Conservation (phyloP, 2,888 invertebrate genomes). For the Acleris laterana region DNA sequence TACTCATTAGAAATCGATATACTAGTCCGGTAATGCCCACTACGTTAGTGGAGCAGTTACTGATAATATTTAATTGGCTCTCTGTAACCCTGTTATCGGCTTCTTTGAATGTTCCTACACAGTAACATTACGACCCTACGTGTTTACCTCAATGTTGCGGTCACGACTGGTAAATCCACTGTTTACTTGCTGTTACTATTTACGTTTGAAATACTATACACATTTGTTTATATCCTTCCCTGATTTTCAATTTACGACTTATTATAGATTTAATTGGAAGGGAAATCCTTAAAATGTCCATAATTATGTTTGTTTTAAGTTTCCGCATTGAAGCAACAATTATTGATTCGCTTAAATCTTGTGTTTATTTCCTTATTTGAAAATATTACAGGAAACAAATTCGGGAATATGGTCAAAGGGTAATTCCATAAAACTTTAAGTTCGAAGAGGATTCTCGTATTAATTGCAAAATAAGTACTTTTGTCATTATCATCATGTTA, state of each 20-base stretch:
- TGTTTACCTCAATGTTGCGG: constrained; percentile 8
- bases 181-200: not conserved
- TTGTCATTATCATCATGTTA: too few relatives aligned
- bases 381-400: too few relatives aligned
- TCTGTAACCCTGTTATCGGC: constrained; percentile 23
- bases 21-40: too few relatives aligned
- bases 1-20: too few relatives aligned
- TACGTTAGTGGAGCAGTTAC: not conserved
- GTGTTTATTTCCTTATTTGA: too few relatives aligned
- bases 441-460: too few relatives aligned
- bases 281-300: constrained; percentile 6
- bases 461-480: too few relatives aligned
- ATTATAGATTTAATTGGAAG: constrained; percentile 7
- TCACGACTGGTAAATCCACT: constrained; percentile 11
- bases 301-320: not conserved
- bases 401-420: too few relatives aligned
- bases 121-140: constrained; percentile 9
- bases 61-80: constrained; percentile 22
- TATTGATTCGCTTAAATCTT: too few relatives aligned
- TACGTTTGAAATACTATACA: not conserved
- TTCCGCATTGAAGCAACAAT: too few relatives aligned
- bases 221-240: constrained; percentile 13
- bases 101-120: constrained; percentile 16
- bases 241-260: not conserved
- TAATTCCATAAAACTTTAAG: too few relatives aligned